These are phyloP conservation scores for Argyra leucocephala DNA, from an alignment of 2,888 invertebrate genomes.

Conservation along the genomic window DNA sequence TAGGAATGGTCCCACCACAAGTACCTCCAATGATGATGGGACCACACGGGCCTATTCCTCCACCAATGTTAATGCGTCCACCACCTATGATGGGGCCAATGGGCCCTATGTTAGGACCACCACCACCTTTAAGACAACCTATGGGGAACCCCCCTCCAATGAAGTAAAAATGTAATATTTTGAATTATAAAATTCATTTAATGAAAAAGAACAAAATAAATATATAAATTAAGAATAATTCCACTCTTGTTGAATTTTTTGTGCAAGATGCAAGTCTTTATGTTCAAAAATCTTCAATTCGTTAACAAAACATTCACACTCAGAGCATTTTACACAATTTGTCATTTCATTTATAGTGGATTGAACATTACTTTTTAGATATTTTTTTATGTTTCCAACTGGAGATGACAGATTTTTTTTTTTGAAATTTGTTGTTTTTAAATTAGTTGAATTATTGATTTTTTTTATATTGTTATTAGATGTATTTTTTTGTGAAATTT, in stretches of 20 bases:
- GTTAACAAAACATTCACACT: conserved; percentile 57
- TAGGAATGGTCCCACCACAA: conserved; percentile 51
- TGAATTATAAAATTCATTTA: not conserved
- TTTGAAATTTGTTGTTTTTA: not conserved
- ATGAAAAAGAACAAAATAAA: no score
- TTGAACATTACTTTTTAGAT: conserved; percentile 20
- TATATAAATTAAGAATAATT: conserved; percentile 31
- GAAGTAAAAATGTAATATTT: conserved; percentile 24
- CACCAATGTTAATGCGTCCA: conserved; percentile 71
- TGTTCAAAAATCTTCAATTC: conserved; percentile 61
- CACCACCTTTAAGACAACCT: conserved; percentile 63
- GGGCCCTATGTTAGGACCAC: conserved; percentile 61
- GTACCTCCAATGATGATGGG: conserved; percentile 60
- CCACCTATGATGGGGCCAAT: conserved; percentile 70
- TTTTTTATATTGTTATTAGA: conserved; percentile 12
- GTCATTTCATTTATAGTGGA: conserved; percentile 7
- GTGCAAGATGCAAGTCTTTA: conserved; percentile 76
- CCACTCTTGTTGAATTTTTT: conserved; percentile 50
- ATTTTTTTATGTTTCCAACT: conserved; percentile 30
- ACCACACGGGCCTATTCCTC: conserved; percentile 61
- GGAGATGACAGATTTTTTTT: conserved; percentile 10
- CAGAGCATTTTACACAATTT: conserved; percentile 48
- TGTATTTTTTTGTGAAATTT: conserved; percentile 23
- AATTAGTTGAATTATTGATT: not conserved
- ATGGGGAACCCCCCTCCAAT: conserved; percentile 59